A percentile compares a stretch with the other conserved stretches of the same genome.
phyloP scores from a whole-genome alignment of 2,888 invertebrate species.

The Parthenolecanium corni region DNA sequence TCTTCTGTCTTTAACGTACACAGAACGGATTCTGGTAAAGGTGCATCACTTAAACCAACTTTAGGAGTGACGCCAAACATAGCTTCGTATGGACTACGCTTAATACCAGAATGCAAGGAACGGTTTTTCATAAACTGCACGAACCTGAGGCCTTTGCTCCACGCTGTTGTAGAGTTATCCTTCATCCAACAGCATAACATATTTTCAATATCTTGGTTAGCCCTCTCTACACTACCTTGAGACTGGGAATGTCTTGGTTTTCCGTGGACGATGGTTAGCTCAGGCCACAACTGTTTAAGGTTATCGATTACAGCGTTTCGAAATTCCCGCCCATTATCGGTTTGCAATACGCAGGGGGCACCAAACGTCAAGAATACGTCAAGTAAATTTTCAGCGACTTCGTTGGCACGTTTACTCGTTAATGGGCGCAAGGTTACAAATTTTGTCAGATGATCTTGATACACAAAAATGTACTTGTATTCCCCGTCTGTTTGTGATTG shows the following conservation, averaged over 20 bases:
- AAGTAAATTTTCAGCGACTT: constrained; percentile 35
- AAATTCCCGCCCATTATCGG: constrained; percentile 35
- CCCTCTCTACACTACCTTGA: constrained; percentile 34
- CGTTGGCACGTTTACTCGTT: constrained; percentile 34
- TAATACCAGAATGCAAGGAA: neutral
- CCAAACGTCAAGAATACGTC: constrained; percentile 32
- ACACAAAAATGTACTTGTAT: constrained; percentile 37
- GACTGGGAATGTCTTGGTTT: constrained; percentile 36
- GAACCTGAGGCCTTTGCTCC: neutral
- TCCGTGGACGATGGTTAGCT: constrained; percentile 38
- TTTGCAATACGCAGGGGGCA: constrained; percentile 31
- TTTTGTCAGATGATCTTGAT: constrained; percentile 38
- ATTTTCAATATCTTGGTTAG: constrained; percentile 4
- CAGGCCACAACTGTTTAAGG: constrained; percentile 34
- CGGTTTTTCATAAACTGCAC: constrained; percentile 2
- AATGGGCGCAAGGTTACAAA: constrained; percentile 36
- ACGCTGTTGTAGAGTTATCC: neutral
- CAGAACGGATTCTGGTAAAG: neutral
- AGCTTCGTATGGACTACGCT: constrained; percentile 1
- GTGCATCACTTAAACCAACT: neutral
- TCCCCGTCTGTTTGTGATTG: constrained; percentile 36
- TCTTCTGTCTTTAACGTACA: neutral
- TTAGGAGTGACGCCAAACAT: neutral
- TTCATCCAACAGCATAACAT: neutral
- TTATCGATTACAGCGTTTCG: constrained; percentile 33